Evolutionary conservation across 2,797 vertebrate genomes (phyloP).

Genomic region (Acrossocheilus wenchowensis): DNA sequence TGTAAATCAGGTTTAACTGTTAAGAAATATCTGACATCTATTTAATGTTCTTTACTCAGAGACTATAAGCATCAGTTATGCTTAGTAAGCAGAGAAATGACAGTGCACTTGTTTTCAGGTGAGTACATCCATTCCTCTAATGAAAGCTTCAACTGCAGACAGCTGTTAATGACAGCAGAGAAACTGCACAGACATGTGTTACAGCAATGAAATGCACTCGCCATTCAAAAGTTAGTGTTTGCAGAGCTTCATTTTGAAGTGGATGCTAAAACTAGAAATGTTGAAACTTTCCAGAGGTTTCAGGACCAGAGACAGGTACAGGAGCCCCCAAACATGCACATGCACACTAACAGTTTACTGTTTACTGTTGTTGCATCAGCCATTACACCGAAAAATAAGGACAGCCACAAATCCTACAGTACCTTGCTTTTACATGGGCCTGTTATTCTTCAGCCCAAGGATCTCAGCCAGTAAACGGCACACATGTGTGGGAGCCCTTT

Average conservation of each 20-base stretch:
- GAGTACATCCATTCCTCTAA: constrained; percentile 27
- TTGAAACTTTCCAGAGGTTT: constrained; percentile 42
- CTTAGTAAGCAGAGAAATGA: neutral
- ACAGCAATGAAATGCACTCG: constrained; percentile 45
- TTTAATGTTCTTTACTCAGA: neutral
- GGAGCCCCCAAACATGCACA: constrained; percentile 22
- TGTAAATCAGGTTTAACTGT: constrained; percentile 43
- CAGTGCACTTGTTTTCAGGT: constrained; percentile 8
- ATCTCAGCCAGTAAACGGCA: constrained; percentile 10
- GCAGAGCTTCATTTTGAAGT: constrained; percentile 49
- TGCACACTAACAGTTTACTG: neutral
- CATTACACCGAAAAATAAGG: neutral
- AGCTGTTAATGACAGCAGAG: constrained; percentile 48
- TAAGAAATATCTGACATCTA: constrained; percentile 16
- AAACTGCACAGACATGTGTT: constrained; percentile 39
- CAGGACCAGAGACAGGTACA: constrained; percentile 18
- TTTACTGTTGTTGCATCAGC: neutral
- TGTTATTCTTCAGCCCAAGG: neutral
- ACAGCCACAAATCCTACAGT: neutral
- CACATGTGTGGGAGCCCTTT: constrained; percentile 4
- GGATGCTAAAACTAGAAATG: constrained; percentile 50
- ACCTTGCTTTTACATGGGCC: constrained; percentile 7
- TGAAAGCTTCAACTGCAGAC: constrained; percentile 22
- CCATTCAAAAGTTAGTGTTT: constrained; percentile 39
- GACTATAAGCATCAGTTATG: neutral